Percentiles rank a stretch among this genome's conserved stretches.
phyloP scores from a whole-genome alignment of 2,113 vertebrate species.

The Balaenoptera acutorostrata region DNA sequence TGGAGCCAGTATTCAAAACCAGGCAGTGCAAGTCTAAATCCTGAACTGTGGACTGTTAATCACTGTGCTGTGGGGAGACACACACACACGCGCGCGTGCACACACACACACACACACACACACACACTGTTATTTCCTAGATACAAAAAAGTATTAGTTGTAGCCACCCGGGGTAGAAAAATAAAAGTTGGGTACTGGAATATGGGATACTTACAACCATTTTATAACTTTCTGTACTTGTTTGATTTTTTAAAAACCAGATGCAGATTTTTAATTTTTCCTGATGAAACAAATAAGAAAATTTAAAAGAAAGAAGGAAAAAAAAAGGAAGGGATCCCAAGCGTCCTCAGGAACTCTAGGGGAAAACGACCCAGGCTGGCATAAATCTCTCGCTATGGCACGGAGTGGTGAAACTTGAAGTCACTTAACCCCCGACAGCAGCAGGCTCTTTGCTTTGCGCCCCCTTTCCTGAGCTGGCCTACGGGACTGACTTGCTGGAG shows the following conservation, averaged over 20 bases:
- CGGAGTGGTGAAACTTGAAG: neutral
- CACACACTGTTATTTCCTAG: neutral
- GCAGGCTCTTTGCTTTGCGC: neutral
- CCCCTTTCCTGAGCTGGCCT: neutral
- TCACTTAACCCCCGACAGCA: neutral
- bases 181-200: neutral
- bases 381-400: neutral
- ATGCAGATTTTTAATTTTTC: neutral
- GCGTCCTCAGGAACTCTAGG: neutral
- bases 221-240: neutral
- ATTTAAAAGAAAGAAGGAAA: neutral
- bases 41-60: neutral
- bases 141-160: neutral
- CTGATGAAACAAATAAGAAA: neutral
- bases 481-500: neutral
- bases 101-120: neutral
- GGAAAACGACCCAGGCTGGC: neutral
- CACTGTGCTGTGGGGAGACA: neutral
- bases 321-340: neutral
- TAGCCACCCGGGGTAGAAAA: neutral
- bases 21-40: neutral
- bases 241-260: neutral
- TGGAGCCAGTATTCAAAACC: neutral
- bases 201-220: neutral
- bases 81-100: too few relatives aligned